phyloP scores from a whole-genome alignment of 2,113 vertebrate species.

The Corvus moneduloides region DNA sequence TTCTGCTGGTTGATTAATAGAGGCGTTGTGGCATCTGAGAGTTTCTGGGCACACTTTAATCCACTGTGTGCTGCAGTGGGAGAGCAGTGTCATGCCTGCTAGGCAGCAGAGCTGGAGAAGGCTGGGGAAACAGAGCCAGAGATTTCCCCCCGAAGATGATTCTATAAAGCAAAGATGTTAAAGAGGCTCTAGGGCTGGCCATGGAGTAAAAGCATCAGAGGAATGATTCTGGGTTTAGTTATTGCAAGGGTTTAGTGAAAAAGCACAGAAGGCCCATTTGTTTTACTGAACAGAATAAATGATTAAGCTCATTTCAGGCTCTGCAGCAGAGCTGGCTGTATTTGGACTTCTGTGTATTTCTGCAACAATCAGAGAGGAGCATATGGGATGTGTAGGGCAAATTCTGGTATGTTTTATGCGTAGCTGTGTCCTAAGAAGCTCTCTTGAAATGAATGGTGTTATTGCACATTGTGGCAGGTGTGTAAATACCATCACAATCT shows the following conservation, averaged over 20 bases:
- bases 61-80: conserved; percentile 21
- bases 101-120: conserved; percentile 11
- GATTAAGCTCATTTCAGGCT: conserved; percentile 28
- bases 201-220: conserved; percentile 31
- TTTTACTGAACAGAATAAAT: conserved; percentile 50
- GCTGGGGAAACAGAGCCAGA: neutral
- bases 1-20: conserved; percentile 54
- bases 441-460: neutral
- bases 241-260: conserved; percentile 44
- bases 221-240: conserved; percentile 16
- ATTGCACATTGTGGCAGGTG: neutral
- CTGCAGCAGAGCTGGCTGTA: neutral
- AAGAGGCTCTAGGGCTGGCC: conserved; percentile 33
- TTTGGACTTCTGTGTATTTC: neutral
- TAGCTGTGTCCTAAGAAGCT: neutral
- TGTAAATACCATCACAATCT: neutral
- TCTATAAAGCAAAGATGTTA: conserved; percentile 46
- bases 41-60: conserved; percentile 52
- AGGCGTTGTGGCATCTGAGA: conserved; percentile 33
- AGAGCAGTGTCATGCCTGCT: conserved; percentile 26
- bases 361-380: neutral
- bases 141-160: conserved; percentile 30
- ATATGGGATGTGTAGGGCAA: neutral
- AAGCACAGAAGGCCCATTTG: conserved; percentile 42
- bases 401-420: neutral